These are phyloP conservation scores for Octopus sinensis DNA, from an alignment of 1,140 invertebrate genomes.

Conservation along the genomic window DNA sequence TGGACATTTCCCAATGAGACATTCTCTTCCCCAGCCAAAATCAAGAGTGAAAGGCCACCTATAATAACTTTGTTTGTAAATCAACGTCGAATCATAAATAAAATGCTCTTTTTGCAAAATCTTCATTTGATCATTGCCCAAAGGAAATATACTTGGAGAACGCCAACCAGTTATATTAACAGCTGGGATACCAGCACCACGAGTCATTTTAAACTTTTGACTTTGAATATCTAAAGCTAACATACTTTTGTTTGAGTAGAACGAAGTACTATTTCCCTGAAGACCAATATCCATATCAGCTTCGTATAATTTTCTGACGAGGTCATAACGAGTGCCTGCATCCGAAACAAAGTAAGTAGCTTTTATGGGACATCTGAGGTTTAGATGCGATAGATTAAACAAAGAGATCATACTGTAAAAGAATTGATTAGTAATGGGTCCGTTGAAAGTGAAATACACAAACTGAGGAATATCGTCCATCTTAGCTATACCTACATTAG, in stretches of 20 bases:
- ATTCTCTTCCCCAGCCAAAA: conserved; percentile 29
- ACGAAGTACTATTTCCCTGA: conserved; percentile 17
- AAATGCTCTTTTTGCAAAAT: conserved; percentile 28
- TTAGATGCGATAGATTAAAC: conserved; percentile 26
- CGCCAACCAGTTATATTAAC: conserved; percentile 31
- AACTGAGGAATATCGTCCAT: conserved; percentile 33
- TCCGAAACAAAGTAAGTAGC: conserved; percentile 36
- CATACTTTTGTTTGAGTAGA: conserved; percentile 15
- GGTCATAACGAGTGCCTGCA: conserved; percentile 28
- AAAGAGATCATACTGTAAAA: conserved; percentile 33
- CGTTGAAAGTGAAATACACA: conserved; percentile 40
- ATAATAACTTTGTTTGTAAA: conserved; percentile 16
- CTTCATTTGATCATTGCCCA: conserved; percentile 27
- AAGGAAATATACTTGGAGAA: conserved; percentile 25
- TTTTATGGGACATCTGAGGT: conserved; percentile 36
- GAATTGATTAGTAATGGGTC: conserved; percentile 32
- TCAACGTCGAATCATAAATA: conserved; percentile 34
- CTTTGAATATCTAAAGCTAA: conserved; percentile 21
- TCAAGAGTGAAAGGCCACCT: conserved; percentile 40
- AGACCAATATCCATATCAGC: conserved; percentile 33
- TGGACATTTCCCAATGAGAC: conserved; percentile 27
- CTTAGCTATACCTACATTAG: conserved; percentile 18
- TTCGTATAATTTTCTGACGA: conserved; percentile 27
- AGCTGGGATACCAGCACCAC: not conserved
- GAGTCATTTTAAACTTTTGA: conserved; percentile 25